A percentile compares a stretch with the other conserved stretches of the same genome.
Evolutionary conservation across 2,797 vertebrate genomes (phyloP).

Genomic region (Stomatorhinus walkeri): DNA sequence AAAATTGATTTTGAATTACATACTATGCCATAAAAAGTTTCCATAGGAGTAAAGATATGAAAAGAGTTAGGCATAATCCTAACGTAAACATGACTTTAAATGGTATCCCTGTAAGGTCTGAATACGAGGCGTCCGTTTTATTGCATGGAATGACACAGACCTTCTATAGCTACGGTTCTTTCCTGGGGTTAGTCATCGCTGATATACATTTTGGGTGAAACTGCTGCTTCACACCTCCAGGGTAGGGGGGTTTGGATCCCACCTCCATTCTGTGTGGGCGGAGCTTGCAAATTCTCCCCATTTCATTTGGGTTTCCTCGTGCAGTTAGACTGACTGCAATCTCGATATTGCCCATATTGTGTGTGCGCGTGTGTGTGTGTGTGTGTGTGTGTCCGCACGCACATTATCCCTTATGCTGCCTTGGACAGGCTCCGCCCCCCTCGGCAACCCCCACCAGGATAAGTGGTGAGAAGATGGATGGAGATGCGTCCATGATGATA

Average conservation of each 20-base stretch:
- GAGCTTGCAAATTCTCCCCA: background rate
- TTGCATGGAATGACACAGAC: background rate
- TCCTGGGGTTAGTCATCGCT: background rate
- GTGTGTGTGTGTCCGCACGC: background rate
- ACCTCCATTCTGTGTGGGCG: background rate
- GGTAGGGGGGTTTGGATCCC: background rate
- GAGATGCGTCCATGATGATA: background rate
- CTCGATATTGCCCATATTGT: background rate
- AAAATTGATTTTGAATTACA: background rate
- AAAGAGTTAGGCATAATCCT: background rate
- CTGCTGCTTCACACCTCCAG: background rate
- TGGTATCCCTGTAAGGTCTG: background rate
- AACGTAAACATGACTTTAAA: background rate
- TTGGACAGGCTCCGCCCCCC: background rate
- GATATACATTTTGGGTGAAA: background rate
- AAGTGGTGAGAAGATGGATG: background rate
- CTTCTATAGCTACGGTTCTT: background rate
- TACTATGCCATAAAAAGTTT: background rate
- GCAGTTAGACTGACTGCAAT: background rate
- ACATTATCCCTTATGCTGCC: background rate
- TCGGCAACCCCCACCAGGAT: background rate
- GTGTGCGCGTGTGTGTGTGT: background rate
- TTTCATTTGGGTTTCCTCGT: background rate
- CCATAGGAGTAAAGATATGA: background rate
- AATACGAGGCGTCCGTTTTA: background rate